Base-by-base conservation (phyloP, 2,797 vertebrate genomes). In the Numenius phaeopus region DNA sequence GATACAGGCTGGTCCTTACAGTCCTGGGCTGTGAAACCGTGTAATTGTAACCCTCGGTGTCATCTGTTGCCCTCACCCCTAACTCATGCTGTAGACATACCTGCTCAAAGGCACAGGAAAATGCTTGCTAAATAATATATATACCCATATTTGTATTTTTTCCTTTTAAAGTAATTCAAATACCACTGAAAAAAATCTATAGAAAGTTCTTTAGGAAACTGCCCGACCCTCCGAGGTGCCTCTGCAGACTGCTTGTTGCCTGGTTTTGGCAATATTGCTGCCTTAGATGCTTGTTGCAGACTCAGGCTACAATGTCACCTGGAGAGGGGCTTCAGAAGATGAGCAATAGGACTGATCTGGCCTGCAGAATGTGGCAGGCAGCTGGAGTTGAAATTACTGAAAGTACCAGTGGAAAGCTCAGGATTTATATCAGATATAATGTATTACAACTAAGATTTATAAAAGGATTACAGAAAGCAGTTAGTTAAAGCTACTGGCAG, bases 361-460 rank as follows among this genome's bases (percentile, higher is more conserved):
- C 18, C 73, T 70, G 87, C 67, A 81, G 83, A 67, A 47, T 11
- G 3, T 7, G 58, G 46, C 61, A 55, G 84, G 83, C 42, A 82
- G 49, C 85, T 46, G 30, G 62, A 61, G 69, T 24, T 44, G 34
- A 32, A 87, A 75, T 21, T 19, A 21, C 49, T 65, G 42, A 15
- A 30, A 57, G 26, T 8, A 29, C 65, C 42, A 37, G 37, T 29
- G 67, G 49, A 90, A 72, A 86, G 24, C 64, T 87, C 47, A 37
- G 91, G 80, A 82, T 89, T 96, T 84, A 21, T 59, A 89, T 91
- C 65, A 95, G 84, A 90, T 94, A 52, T 32, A 32, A 86, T 37
- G 32, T 39, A 91, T 96, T 95, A 91, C 73, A 96, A 97, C 80
- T 57, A 21, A 94, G 83, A 96, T 96, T 97, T 97, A 96, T 92